Conservation (phyloP, 2,797 vertebrate genomes). For the Anabas testudineus region DNA sequence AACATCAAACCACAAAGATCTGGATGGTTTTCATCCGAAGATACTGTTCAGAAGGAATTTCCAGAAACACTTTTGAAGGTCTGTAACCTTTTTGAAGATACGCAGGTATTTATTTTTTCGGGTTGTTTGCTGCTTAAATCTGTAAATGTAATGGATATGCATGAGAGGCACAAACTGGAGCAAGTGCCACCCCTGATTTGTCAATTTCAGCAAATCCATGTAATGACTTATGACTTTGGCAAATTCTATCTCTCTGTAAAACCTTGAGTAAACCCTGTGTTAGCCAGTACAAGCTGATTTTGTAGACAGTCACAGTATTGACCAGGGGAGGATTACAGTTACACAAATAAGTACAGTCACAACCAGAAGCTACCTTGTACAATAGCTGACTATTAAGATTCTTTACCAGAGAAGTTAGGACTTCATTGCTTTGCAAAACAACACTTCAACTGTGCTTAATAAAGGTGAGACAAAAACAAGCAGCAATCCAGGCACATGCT, state of each 20-base stretch:
- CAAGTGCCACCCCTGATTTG: too few relatives aligned
- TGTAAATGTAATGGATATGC: neutral
- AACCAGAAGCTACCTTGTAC: conserved; percentile 20
- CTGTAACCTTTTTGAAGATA: too few relatives aligned
- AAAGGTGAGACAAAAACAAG: conserved; percentile 14
- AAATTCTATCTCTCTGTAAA: conserved; percentile 13
- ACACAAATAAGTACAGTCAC: conserved; percentile 23
- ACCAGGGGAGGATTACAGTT: neutral
- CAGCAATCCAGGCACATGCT: conserved; percentile 10
- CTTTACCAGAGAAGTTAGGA: conserved; percentile 29
- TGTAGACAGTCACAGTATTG: conserved; percentile 27
- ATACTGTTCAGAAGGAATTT: too few relatives aligned
- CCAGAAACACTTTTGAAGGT: too few relatives aligned
- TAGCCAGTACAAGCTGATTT: neutral
- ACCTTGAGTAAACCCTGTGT: neutral
- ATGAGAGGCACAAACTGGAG: neutral
- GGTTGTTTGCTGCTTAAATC: neutral
- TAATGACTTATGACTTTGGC: conserved; percentile 39
- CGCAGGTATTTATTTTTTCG: too few relatives aligned
- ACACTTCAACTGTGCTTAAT: conserved; percentile 21
- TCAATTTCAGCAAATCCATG: neutral
- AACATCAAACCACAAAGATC: too few relatives aligned
- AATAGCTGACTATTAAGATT: neutral
- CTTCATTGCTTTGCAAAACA: conserved; percentile 34
- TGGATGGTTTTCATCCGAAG: too few relatives aligned